Conservation (phyloP, 2,113 vertebrate genomes). For the Oceanites oceanicus region DNA sequence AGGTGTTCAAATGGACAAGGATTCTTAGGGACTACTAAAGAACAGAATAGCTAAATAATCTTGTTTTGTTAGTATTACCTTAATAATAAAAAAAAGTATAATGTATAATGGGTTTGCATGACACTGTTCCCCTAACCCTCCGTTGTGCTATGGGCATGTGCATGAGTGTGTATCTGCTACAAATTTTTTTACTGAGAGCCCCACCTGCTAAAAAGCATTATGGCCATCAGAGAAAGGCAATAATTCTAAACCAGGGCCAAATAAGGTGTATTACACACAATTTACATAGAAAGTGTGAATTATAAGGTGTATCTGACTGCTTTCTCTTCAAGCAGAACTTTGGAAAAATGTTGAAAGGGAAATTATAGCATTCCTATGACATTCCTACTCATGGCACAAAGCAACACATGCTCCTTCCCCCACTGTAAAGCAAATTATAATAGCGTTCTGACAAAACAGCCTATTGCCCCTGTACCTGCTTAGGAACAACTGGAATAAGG, state of each 20-base stretch:
- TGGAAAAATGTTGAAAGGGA: not conserved
- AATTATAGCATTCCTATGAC: not conserved
- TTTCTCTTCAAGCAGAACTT: not conserved
- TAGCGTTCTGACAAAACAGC: not conserved
- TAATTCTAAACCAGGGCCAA: not conserved
- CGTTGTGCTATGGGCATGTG: fast-evolving
- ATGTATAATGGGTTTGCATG: not conserved
- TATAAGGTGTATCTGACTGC: not conserved
- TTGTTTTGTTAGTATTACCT: not conserved
- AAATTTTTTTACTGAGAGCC: not conserved
- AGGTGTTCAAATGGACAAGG: not conserved
- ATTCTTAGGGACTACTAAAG: not conserved
- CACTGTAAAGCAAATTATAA: not conserved
- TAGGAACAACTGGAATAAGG: not conserved
- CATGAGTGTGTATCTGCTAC: no score
- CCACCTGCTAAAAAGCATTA: not conserved
- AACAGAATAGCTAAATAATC: not conserved
- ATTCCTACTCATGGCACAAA: not conserved
- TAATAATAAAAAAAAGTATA: not conserved
- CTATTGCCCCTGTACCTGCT: not conserved
- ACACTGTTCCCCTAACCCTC: not conserved
- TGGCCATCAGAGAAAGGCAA: not conserved
- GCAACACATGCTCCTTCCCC: not conserved
- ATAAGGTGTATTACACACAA: not conserved
- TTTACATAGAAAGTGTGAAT: not conserved